Percentiles rank a stretch among this genome's conserved stretches.
phyloP scores from a whole-genome alignment of 2,797 vertebrate genomes.

The Tragelaphus eurycerus region DNA sequence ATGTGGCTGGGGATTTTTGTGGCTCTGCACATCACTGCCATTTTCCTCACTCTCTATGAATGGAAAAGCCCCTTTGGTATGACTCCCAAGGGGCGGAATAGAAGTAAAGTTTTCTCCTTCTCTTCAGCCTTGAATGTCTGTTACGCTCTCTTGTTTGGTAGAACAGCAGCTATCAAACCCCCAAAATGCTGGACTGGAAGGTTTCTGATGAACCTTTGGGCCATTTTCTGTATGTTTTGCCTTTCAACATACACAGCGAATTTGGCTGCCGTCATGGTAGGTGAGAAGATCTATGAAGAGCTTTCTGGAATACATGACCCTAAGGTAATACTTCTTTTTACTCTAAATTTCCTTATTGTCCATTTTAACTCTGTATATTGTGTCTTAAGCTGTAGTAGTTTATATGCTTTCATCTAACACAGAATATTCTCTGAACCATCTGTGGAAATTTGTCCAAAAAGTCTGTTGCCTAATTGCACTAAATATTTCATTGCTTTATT shows the following conservation, averaged over 20 bases:
- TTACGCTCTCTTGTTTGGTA: constrained; percentile 96
- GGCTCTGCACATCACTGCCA: constrained; percentile 95
- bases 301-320: constrained; percentile 99
- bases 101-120: constrained; percentile 96
- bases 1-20: constrained; percentile 99
- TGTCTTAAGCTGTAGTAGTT: neutral
- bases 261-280: constrained; percentile 98
- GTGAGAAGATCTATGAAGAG: constrained; percentile 98
- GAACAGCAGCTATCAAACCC: constrained; percentile 96
- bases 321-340: constrained; percentile 88
- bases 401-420: neutral
- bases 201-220: constrained; percentile 99
- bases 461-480: neutral
- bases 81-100: constrained; percentile 96
- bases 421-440: neutral
- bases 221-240: constrained; percentile 99
- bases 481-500: constrained; percentile 20
- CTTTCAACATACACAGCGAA: constrained; percentile 98
- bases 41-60: constrained; percentile 97
- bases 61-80: constrained; percentile 98
- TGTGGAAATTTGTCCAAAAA: neutral
- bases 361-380: neutral
- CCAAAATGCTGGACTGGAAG: constrained; percentile 99
- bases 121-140: constrained; percentile 98
- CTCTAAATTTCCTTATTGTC: constrained; percentile 42